A percentile compares a stretch with the other conserved stretches of the same genome.
These are phyloP conservation scores for Nephrocerus scutellatus DNA, from an alignment of 2,888 invertebrate species.

Conservation along the genomic window DNA sequence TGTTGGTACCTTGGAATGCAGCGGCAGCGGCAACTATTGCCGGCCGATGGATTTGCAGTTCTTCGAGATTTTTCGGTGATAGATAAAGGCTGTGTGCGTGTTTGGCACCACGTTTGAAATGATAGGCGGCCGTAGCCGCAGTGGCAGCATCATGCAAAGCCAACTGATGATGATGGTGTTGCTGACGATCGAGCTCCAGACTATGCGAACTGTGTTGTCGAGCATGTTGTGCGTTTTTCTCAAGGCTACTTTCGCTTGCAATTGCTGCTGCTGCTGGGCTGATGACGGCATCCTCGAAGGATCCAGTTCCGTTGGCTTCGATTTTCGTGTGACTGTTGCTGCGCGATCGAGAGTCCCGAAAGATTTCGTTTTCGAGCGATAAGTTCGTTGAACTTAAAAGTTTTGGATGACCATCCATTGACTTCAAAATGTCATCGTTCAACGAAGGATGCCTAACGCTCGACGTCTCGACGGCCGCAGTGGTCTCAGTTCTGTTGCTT, in stretches of 20 bases:
- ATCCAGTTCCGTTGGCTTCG: conserved; percentile 41
- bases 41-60: conserved; percentile 42
- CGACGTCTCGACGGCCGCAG: conserved; percentile 34
- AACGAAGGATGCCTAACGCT: conserved; percentile 46
- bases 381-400: conserved; percentile 39
- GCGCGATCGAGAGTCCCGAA: conserved; percentile 42
- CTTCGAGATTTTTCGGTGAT: conserved; percentile 46
- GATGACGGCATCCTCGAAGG: conserved; percentile 35
- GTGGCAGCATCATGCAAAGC: conserved; percentile 41
- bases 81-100: conserved; percentile 45
- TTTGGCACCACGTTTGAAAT: conserved; percentile 45
- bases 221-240: conserved; percentile 37
- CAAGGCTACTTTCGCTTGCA: conserved; percentile 36
- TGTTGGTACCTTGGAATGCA: conserved; percentile 45
- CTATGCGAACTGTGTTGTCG: conserved; percentile 47
- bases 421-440: conserved; percentile 45
- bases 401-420: conserved; percentile 29
- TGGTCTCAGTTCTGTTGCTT: conserved; percentile 40
- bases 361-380: conserved; percentile 45
- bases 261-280: conserved; percentile 25
- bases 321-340: conserved; percentile 46
- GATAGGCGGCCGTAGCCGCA: conserved; percentile 39
- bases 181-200: conserved; percentile 42
- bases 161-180: conserved; percentile 37
- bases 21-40: conserved; percentile 41